These are phyloP conservation scores for Mirounga angustirostris DNA, from an alignment of 2,113 vertebrate species.

Conservation along the genomic window DNA sequence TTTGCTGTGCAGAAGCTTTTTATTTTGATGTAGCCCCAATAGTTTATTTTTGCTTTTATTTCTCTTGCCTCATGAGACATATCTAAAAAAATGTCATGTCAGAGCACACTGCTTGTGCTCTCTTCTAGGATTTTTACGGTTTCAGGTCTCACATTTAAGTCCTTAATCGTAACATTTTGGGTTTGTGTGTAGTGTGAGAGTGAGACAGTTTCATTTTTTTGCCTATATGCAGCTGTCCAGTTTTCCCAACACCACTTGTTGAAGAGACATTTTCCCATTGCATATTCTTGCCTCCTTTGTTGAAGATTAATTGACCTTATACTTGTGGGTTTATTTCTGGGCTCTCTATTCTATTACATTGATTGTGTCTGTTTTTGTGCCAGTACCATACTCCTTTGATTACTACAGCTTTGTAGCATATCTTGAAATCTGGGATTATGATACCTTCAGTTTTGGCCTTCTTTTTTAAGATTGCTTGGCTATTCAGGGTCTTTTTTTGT, in stretches of 20 bases:
- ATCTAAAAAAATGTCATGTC: neutral
- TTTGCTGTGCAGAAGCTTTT: neutral
- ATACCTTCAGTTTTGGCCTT: neutral
- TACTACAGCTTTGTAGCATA: neutral
- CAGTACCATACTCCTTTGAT: neutral
- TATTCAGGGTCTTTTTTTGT: neutral
- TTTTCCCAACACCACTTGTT: neutral
- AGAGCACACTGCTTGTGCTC: neutral
- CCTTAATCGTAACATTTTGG: neutral
- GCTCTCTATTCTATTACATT: neutral
- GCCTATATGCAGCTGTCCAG: neutral
- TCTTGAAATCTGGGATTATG: neutral
- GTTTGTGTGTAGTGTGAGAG: neutral
- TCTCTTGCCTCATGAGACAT: neutral
- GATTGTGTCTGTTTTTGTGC: neutral
- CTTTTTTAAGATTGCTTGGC: neutral
- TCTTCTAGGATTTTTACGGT: neutral
- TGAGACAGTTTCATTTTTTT: neutral
- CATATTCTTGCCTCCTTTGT: neutral
- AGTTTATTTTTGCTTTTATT: neutral
- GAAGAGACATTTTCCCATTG: neutral
- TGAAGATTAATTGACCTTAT: neutral
- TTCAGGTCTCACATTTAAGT: neutral
- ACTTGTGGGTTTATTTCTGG: neutral
- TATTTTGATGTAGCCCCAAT: neutral